Conservation (phyloP, 2,888 invertebrate species). For the Lobophora halterata region DNA sequence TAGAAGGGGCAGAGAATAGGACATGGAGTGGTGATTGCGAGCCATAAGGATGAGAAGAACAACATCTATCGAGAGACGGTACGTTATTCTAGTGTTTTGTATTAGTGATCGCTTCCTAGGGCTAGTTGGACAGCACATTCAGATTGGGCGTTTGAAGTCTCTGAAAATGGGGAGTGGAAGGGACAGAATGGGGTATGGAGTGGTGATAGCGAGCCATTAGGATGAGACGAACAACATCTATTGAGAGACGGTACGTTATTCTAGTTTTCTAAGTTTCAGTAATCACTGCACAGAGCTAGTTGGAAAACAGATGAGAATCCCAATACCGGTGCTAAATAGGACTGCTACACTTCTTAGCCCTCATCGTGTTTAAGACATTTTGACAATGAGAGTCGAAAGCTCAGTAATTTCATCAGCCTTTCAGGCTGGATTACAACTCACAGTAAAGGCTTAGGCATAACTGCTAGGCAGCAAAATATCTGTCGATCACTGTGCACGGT, state of each 20-base stretch:
- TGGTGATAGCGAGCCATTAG: constrained; percentile 59
- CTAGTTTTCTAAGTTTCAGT: no score
- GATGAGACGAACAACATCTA: constrained; percentile 69
- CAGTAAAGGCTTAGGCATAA: no score
- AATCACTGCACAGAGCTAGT: no score
- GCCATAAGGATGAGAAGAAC: constrained; percentile 66
- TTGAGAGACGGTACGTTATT: constrained; percentile 67
- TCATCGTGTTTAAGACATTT: no score
- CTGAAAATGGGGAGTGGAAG: constrained; percentile 57
- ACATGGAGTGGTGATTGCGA: constrained; percentile 57
- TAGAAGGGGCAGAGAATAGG: constrained; percentile 55
- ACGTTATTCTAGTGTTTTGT: constrained; percentile 32
- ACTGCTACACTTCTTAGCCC: no score
- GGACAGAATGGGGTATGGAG: constrained; percentile 59
- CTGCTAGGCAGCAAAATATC: no score
- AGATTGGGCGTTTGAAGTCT: constrained; percentile 59
- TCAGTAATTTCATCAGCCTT: no score
- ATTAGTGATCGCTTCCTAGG: constrained; percentile 53
- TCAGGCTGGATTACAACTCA: no score
- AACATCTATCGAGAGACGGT: constrained; percentile 67
- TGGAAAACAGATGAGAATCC: no score
- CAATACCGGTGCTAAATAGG: no score
- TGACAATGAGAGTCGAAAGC: no score
- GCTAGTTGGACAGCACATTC: constrained; percentile 57
- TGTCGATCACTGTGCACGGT: no score